These are phyloP conservation scores for Ageneiosus marmoratus DNA, from an alignment of 2,113 vertebrate genomes.

Conservation along the genomic window DNA sequence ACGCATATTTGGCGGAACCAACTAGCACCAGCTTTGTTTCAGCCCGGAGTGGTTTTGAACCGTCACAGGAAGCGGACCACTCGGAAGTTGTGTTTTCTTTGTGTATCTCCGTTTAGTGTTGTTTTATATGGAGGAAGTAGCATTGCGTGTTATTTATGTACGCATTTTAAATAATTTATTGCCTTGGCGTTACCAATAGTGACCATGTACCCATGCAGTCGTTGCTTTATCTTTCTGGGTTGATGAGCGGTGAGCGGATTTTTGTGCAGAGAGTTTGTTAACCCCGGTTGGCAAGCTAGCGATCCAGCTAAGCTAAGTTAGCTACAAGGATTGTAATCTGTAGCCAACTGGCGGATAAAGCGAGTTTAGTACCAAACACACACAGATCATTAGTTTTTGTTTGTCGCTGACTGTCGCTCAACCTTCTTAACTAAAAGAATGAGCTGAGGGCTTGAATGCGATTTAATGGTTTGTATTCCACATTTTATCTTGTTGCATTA, in stretches of 20 bases:
- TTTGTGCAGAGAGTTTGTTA: slow-evolving; percentile 56
- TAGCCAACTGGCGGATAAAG: slow-evolving; percentile 36
- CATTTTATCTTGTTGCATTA: neutral
- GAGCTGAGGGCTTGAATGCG: slow-evolving; percentile 30
- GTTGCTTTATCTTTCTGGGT: slow-evolving; percentile 25
- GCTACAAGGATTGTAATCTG: slow-evolving; percentile 37
- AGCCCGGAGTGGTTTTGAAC: slow-evolving; percentile 63
- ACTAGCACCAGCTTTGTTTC: slow-evolving; percentile 56
- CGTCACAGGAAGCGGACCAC: slow-evolving; percentile 75
- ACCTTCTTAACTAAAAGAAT: slow-evolving; percentile 22
- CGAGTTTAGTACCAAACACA: slow-evolving; percentile 22
- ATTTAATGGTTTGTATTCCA: slow-evolving; percentile 47
- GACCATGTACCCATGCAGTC: neutral
- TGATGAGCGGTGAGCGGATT: slow-evolving; percentile 59
- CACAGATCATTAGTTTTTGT: neutral
- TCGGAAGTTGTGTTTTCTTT: slow-evolving; percentile 82
- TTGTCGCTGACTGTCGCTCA: slow-evolving; percentile 1
- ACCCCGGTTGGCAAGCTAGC: slow-evolving; percentile 52
- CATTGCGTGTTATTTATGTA: slow-evolving; percentile 42
- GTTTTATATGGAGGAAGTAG: slow-evolving; percentile 72
- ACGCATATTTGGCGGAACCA: slow-evolving; percentile 65
- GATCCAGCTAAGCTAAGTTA: slow-evolving; percentile 39
- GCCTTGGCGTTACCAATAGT: neutral
- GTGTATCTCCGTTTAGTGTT: slow-evolving; percentile 78
- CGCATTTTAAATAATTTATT: slow-evolving; percentile 34